phyloP scores from a whole-genome alignment of 2,113 vertebrate genomes.

The Pygoscelis adeliae region DNA sequence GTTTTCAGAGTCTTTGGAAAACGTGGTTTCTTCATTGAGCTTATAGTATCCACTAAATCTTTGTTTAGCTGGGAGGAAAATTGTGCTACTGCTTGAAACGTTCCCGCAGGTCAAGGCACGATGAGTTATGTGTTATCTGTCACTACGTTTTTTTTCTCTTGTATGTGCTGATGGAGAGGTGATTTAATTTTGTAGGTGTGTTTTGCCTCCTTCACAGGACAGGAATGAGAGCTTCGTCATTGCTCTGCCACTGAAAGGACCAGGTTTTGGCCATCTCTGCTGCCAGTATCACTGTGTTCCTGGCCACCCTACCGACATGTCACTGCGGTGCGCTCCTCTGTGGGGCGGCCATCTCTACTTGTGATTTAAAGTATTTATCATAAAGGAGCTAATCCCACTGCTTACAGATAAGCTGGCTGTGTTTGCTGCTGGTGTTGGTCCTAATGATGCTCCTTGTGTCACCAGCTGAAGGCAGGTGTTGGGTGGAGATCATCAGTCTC shows the following conservation, averaged over 20 bases:
- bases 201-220: not conserved
- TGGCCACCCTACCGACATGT: fast-evolving
- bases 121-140: not conserved
- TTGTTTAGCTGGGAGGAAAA: not conserved
- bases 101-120: not conserved
- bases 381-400: not conserved
- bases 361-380: not conserved
- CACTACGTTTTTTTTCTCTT: not conserved
- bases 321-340: not conserved
- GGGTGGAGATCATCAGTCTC: not conserved
- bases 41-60: not conserved
- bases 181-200: not conserved
- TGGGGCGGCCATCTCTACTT: fast-evolving
- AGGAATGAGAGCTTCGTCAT: not conserved
- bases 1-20: not conserved
- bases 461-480: not conserved
- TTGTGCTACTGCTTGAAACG: not conserved
- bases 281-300: not conserved
- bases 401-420: too few species aligned
- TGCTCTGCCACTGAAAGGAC: not conserved
- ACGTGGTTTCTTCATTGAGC: not conserved
- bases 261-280: not conserved
- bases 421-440: not conserved
- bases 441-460: not conserved
- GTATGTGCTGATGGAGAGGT: not conserved